A percentile compares a stretch with the other conserved stretches of the same genome.
These are phyloP conservation scores for Mionectes macconnelli DNA, from an alignment of 2,113 vertebrate species.

Conservation along the genomic window DNA sequence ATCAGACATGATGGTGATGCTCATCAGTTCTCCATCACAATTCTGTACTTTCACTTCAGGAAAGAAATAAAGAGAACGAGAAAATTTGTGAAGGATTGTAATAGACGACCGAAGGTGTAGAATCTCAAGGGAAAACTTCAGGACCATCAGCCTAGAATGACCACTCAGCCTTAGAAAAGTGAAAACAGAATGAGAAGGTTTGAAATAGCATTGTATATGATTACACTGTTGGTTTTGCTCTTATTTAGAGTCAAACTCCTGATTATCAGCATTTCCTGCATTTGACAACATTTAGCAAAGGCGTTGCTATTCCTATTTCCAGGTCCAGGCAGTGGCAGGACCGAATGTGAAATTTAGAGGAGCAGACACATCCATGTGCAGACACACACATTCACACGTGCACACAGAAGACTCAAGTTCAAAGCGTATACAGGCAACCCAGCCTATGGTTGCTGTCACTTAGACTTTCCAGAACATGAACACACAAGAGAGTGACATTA, in stretches of 20 bases:
- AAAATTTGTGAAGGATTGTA: not conserved
- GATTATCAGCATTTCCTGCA: not conserved
- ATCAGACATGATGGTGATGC: not conserved
- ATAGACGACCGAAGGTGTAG: not conserved
- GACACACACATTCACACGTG: not conserved
- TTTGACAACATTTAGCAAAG: not conserved
- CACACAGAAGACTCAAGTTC: not conserved
- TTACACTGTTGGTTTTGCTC: not conserved
- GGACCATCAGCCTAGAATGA: not conserved
- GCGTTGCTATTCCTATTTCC: not conserved
- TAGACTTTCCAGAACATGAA: not conserved
- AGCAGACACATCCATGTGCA: rapidly evolving
- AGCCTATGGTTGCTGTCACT: not conserved
- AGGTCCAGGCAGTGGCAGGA: not conserved
- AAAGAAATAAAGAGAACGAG: not conserved
- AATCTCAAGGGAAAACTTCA: not conserved
- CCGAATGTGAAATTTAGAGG: not conserved
- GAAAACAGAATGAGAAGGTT: not conserved
- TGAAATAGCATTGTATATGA: not conserved
- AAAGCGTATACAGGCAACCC: not conserved
- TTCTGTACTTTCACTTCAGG: not conserved
- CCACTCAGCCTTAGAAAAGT: not conserved
- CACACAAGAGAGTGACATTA: not conserved
- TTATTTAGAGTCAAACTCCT: not conserved
- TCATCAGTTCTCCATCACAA: not conserved